Evolutionary conservation across 2,888 invertebrate genomes (phyloP).

Genomic region (Pocota personata): DNA sequence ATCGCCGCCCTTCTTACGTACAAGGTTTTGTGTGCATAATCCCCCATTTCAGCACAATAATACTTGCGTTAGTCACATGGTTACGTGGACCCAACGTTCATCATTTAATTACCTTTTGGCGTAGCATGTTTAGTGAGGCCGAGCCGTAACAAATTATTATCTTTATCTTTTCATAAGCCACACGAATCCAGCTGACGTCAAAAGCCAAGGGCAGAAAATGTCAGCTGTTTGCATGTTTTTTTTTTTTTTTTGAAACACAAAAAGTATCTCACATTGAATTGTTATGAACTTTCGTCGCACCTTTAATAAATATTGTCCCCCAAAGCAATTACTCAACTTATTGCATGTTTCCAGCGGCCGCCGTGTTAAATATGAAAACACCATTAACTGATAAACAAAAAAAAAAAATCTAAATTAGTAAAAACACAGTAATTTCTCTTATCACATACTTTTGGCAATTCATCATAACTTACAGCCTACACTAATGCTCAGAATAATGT

Average conservation of each 20-base stretch:
- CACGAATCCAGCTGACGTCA: neutral
- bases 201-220: neutral
- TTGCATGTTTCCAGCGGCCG: neutral
- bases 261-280: neutral
- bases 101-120: too few relatives aligned
- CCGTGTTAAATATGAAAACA: constrained; percentile 6
- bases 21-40: too few relatives aligned
- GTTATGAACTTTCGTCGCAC: constrained; percentile 10
- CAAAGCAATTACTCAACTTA: constrained; percentile 10
- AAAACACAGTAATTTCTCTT: neutral
- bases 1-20: too few relatives aligned
- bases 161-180: neutral
- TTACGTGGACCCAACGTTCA: too few relatives aligned
- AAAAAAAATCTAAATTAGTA: neutral
- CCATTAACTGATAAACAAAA: constrained; percentile 4
- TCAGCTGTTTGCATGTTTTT: neutral
- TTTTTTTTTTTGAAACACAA: neutral
- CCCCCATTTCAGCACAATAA: too few relatives aligned
- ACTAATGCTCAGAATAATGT: too few relatives aligned
- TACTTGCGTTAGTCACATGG: too few relatives aligned
- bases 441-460: neutral
- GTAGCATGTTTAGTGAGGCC: too few relatives aligned
- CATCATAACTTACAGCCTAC: neutral
- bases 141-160: too few relatives aligned
- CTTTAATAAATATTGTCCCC: neutral